Conservation (phyloP, 2,888 invertebrate species). For the Chromoteleia sp. region DNA sequence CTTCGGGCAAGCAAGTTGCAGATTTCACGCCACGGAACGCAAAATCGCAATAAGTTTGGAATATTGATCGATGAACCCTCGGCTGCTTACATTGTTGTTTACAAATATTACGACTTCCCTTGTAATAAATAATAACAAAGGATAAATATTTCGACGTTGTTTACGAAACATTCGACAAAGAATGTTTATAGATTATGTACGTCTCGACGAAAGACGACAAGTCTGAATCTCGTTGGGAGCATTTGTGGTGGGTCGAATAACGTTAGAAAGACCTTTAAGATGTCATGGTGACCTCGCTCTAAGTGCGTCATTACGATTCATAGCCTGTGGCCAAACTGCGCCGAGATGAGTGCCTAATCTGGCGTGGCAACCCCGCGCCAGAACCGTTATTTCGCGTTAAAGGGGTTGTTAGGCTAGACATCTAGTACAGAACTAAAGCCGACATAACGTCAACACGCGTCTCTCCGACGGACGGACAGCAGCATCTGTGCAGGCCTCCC, state of each 20-base stretch:
- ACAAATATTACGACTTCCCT: too few relatives aligned
- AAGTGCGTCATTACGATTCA: constrained; percentile 81
- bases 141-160: too few relatives aligned
- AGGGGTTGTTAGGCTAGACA: constrained; percentile 79
- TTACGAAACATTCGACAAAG: too few relatives aligned
- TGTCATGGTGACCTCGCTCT: constrained; percentile 69
- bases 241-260: constrained; percentile 30
- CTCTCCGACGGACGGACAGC: constrained; percentile 78
- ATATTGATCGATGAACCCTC: neutral
- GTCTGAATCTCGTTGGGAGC: neutral
- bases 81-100: neutral
- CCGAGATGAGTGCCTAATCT: constrained; percentile 73
- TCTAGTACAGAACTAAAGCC: constrained; percentile 76
- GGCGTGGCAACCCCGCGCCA: constrained; percentile 71
- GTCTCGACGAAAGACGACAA: neutral
- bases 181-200: neutral
- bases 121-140: too few relatives aligned
- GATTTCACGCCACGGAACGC: constrained; percentile 10
- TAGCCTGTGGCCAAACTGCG: constrained; percentile 74
- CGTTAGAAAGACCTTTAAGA: constrained; percentile 64
- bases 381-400: constrained; percentile 75
- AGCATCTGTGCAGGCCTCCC: constrained; percentile 83
- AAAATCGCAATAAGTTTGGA: constrained; percentile 7
- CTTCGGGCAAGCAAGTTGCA: neutral
- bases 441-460: constrained; percentile 72